Evolutionary conservation across 2,888 invertebrate species (phyloP), one percentile per base, ranked within the genome.

Genomic region (Epirrita christyi): DNA sequence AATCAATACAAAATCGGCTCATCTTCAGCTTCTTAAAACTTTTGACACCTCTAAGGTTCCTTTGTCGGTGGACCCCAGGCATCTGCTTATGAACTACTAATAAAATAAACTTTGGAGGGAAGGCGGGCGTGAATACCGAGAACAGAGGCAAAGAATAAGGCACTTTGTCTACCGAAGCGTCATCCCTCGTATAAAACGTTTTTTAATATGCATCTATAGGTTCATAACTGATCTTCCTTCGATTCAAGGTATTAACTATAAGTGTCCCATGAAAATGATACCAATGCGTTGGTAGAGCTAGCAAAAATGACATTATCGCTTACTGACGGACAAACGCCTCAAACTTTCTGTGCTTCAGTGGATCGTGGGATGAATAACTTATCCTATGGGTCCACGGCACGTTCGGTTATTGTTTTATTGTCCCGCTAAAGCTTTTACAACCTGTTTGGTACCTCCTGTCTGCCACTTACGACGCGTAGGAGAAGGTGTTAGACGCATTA

Each of bases 381-480:
- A 64, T 66, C 63, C 59, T 55, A 28, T 21, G 38, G 38, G 49
- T 37, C 43, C 34, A 13, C 40, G 13, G 44, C 45, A 60, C 58
- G 61, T 59, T 47, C 48, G 36, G 15, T 49, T 59, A 55, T 52
- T 55, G 56, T 54, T 63, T 62, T 62, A 62, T 62, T 62, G 59
- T 54, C 50, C 43, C 15, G 50, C 59, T 59, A 55, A 59, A 55
- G 59, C 44, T 21, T 59, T 55, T 48, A 55, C 29, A 59, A 59
- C 59, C 55, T 55, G 59, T 59, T 59, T 55, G 51, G 55, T 44
- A 47, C 46, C 48, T 49, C 40, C 32, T 27, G 29, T 14, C 2
- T 27, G 38, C 38, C 51, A 55, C 54, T 45, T 48, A 42, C 52
- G 40, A 40, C 28, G 29, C 37, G 38, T 29, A 8, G n/a, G 32